Evolutionary conservation across 1,140 invertebrate species (phyloP), one percentile per base, ranked within the genome.

Genomic region (Delia radicum): DNA sequence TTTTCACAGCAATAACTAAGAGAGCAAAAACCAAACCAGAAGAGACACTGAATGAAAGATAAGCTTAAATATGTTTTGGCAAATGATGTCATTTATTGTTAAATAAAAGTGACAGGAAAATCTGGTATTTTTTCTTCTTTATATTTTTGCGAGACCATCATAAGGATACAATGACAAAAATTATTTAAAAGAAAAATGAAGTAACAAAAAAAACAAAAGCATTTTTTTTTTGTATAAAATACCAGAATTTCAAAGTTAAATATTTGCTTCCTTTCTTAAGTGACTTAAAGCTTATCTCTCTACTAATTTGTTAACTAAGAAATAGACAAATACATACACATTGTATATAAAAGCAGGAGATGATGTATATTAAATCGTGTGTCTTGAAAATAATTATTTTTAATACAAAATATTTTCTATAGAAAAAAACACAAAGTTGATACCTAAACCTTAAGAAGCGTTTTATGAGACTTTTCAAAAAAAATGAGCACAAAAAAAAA

Each of bases 1-100:
- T 21, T 55, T n/a, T n/a, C n/a, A n/a, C n/a, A 63, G 7, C 8
- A 10, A 63, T 27, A 24, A 63, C 27, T n/a, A 28, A 33, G 31
- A 69, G 18, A 69, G 24, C 29, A 33, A 69, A 21, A 69, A 1
- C 65, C 65, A n/a, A 55, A 55, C n/a, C n/a, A 55, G 48, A 21
- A 55, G 10, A 21, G 48, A 55, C 18, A 55, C 33, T n/a, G n/a
- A 27, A 65, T 29, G 27, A 29, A 69, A 69, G 65, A 69, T 69
- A 69, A 69, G 65, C 29, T 69, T 69, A 69, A 69, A 69, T 69
- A 69, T 69, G 65, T 69, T 69, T 69, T 69, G 65, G 65, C 65
- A 69, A 69, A 69, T 69, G 65, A 69, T 69, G 65, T 69, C 65
- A 69, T 69, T 69, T 69, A 69, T 69, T 69, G 29, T 69, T 55